phyloP scores from a whole-genome alignment of 64 coral and sea anemone genomes.

The Porites australiensis region DNA sequence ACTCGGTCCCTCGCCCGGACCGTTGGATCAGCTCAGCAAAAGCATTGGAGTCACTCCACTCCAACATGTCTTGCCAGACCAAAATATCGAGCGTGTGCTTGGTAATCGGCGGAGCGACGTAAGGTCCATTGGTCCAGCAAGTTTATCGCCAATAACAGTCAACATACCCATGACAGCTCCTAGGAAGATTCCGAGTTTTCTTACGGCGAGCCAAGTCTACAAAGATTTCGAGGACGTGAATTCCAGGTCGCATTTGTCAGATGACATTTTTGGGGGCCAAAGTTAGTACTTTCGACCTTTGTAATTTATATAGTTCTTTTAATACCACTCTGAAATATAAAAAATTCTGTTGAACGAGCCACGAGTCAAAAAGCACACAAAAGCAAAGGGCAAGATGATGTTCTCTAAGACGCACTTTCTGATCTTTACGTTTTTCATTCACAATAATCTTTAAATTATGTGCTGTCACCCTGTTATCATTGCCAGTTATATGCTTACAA shows the following conservation, averaged over 20 bases:
- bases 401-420: no score
- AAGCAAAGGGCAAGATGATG: no score
- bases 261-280: constrained; percentile 6
- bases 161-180: constrained; percentile 24
- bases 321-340: no score
- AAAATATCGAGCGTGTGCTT: not conserved
- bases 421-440: no score
- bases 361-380: no score
- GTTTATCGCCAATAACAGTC: not conserved
- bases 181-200: constrained; percentile 38
- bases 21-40: constrained; percentile 4
- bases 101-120: not conserved
- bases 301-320: not conserved
- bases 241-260: constrained; percentile 4
- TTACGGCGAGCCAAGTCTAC: constrained; percentile 38
- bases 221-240: constrained; percentile 44
- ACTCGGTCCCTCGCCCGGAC: not conserved
- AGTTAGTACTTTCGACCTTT: not conserved
- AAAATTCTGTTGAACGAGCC: no score
- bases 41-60: constrained; percentile 7
- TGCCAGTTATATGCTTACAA: no score
- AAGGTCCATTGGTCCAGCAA: not conserved
- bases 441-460: no score
- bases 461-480: no score
- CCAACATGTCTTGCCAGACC: constrained; percentile 15